These are phyloP conservation scores for Caenorhabditis sp. DNA, from an alignment of 2,888 invertebrate species.

Conservation along the genomic window DNA sequence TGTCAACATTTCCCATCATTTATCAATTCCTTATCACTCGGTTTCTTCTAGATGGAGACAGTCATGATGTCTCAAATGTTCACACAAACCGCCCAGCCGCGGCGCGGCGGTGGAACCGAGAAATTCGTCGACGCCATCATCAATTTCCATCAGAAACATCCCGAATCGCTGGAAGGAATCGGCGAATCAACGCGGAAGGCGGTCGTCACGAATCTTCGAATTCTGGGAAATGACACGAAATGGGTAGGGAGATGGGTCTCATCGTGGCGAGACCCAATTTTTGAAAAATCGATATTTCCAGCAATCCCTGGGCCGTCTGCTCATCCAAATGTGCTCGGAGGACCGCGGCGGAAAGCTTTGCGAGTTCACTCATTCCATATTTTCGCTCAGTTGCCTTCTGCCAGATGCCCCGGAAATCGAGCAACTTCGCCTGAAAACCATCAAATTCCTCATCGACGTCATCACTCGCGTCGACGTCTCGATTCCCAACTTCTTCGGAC, in stretches of 20 bases:
- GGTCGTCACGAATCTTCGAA: constrained; percentile 23
- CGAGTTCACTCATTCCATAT: constrained; percentile 45
- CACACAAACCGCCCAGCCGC: constrained; percentile 41
- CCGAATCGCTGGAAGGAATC: constrained; percentile 17
- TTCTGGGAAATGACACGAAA: constrained; percentile 34
- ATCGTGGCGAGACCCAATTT: neutral
- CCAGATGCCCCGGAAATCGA: constrained; percentile 12
- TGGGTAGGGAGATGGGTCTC: constrained; percentile 36
- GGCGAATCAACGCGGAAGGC: constrained; percentile 29
- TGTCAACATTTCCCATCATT: constrained; percentile 14
- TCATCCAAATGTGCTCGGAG: constrained; percentile 35
- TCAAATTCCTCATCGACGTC: constrained; percentile 37
- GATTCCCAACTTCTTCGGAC: constrained; percentile 48
- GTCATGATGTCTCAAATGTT: constrained; percentile 51
- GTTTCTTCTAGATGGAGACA: constrained; percentile 31
- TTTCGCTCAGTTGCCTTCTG: constrained; percentile 9
- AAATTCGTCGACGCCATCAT: constrained; percentile 53
- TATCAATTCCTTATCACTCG: neutral
- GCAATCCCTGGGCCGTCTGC: constrained; percentile 18
- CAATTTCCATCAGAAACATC: constrained; percentile 27
- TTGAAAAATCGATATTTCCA: neutral
- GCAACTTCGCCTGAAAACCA: neutral
- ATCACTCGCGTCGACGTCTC: constrained; percentile 40
- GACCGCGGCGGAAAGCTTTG: constrained; percentile 46
- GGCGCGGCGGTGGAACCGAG: constrained; percentile 43